These are phyloP conservation scores for Eueides isabella DNA, from an alignment of 1,140 invertebrate genomes.

Conservation along the genomic window DNA sequence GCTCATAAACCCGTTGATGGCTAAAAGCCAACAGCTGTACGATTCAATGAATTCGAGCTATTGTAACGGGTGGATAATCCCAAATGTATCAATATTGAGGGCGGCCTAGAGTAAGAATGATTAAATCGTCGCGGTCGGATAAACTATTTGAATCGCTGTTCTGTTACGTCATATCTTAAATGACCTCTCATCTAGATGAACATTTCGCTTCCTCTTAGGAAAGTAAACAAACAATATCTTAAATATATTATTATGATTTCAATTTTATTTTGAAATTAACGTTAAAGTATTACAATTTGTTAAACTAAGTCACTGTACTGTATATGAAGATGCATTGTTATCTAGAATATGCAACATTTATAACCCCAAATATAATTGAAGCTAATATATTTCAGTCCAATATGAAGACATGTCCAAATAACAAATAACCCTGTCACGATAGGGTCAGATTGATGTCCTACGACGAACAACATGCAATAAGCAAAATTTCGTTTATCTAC, in stretches of 20 bases:
- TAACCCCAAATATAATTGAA: conserved; percentile 5
- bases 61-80: conserved; percentile 39
- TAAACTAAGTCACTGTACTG: not conserved
- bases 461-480: conserved; percentile 11
- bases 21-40: conserved; percentile 48
- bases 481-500: conserved; percentile 30
- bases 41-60: conserved; percentile 28
- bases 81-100: conserved; percentile 37
- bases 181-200: not conserved
- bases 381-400: conserved; percentile 11
- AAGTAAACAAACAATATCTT: not conserved
- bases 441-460: conserved; percentile 26
- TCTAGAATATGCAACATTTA: not conserved
- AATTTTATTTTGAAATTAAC: no score
- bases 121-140: conserved; percentile 14
- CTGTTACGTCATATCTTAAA: conserved; percentile 5
- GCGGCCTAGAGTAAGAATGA: conserved; percentile 11
- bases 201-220: not conserved
- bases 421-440: conserved; percentile 30
- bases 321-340: not conserved
- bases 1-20: conserved; percentile 56
- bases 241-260: no score
- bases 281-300: not conserved
- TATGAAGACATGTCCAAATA: conserved; percentile 22
- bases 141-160: not conserved